Conservation (phyloP, 92 coral and sea anemone genomes). For the Porites divaricata region DNA sequence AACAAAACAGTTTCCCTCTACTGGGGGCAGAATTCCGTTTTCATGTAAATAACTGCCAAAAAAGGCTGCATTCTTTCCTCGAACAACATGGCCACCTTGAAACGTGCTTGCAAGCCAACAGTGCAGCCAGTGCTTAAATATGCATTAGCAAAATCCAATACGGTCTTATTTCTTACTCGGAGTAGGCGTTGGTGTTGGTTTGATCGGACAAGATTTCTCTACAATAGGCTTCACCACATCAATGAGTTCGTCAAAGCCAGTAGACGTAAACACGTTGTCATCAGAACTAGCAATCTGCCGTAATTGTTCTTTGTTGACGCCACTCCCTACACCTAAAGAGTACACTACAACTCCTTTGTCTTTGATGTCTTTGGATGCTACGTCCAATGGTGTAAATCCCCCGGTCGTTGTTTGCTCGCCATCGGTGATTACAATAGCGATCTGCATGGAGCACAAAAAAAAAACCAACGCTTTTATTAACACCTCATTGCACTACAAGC, state of each 20-base stretch:
- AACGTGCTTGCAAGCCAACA: too few species aligned
- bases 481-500: constrained; percentile 14
- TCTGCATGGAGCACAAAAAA: constrained; percentile 10
- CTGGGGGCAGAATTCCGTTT: too few species aligned
- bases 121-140: not conserved
- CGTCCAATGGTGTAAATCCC: constrained; percentile 36
- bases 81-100: too few species aligned
- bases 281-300: constrained; percentile 37
- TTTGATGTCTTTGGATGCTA: constrained; percentile 65
- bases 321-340: constrained; percentile 63
- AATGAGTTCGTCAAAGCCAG: constrained; percentile 29
- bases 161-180: constrained; percentile 3
- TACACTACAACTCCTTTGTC: constrained; percentile 55
- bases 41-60: too few species aligned
- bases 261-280: constrained; percentile 29
- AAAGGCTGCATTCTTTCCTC: too few species aligned
- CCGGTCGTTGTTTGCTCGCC: constrained; percentile 59
- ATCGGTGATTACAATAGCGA: constrained; percentile 68
- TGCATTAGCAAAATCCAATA: not conserved
- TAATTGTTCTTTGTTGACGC: constrained; percentile 40
- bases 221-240: constrained; percentile 32
- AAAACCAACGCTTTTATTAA: not conserved
- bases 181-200: constrained; percentile 5
- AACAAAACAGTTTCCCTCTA: too few species aligned
- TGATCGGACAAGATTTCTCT: constrained; percentile 30